A percentile compares a stretch with the other conserved stretches of the same genome.
These are phyloP conservation scores for Meloidogyne chitwoodi DNA, from an alignment of 1,140 invertebrate species.

Conservation along the genomic window DNA sequence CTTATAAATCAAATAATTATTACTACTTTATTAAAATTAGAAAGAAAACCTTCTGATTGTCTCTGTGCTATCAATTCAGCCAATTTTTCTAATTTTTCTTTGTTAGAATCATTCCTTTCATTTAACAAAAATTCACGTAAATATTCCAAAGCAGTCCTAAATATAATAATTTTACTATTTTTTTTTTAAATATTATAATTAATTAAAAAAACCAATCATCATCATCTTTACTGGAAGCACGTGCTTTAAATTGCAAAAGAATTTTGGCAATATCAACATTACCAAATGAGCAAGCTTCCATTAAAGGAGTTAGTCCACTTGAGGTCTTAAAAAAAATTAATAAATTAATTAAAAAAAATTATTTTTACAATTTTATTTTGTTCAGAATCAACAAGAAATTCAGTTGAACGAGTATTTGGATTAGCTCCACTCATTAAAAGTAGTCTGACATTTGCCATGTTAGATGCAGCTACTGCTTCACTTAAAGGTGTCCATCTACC, in stretches of 20 bases:
- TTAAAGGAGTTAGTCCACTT: constrained; percentile 9
- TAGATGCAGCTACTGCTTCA: constrained; percentile 13
- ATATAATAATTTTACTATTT: too few relatives aligned
- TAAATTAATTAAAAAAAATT: not conserved
- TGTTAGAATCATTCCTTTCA: not conserved
- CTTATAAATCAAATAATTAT: too few relatives aligned
- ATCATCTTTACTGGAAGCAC: constrained; percentile 11
- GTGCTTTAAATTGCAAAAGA: constrained; percentile 10
- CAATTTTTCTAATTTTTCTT: constrained; percentile 15
- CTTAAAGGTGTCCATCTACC: constrained; percentile 16
- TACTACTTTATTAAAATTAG: too few relatives aligned
- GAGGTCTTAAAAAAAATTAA: constrained; percentile 6
- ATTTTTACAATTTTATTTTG: constrained; percentile 20
- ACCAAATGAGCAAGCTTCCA: constrained; percentile 12
- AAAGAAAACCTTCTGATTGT: constrained; percentile 11
- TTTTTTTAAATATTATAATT: too few relatives aligned
- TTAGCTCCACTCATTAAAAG: constrained; percentile 15
- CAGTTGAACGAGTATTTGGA: constrained; percentile 13
- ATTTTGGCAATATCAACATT: constrained; percentile 10
- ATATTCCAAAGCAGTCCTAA: constrained; percentile 17
- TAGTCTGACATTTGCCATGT: constrained; percentile 6
- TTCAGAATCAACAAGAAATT: constrained; percentile 15
- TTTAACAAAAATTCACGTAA: constrained; percentile 11
- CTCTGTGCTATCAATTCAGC: constrained; percentile 1
- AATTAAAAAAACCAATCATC: too few relatives aligned